Evolutionary conservation across 2,113 vertebrate species (phyloP).

Genomic region (Tinamus guttatus): DNA sequence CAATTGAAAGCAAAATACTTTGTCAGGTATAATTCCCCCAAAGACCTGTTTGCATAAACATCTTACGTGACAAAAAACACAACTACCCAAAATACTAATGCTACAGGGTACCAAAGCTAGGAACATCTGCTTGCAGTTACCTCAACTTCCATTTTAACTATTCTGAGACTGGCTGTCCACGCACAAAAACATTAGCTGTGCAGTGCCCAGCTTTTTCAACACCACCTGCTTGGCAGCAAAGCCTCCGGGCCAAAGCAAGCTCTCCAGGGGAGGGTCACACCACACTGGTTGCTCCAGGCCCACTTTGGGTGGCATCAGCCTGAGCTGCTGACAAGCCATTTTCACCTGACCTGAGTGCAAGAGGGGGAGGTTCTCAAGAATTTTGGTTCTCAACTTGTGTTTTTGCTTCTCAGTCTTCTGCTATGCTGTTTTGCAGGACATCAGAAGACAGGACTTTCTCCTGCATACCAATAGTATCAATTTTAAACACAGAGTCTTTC

Average conservation of each 20-base stretch:
- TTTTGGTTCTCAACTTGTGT: background rate
- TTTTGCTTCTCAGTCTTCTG: background rate
- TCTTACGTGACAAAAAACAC: background rate
- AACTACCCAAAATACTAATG: accelerated
- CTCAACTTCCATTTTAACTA: background rate
- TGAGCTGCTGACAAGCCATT: background rate
- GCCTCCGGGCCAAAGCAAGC: background rate
- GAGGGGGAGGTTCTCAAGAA: background rate
- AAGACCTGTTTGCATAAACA: background rate
- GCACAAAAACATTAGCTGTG: background rate
- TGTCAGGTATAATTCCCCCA: background rate
- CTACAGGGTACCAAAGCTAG: background rate
- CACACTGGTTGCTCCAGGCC: background rate
- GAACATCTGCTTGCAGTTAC: background rate
- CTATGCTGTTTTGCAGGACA: background rate
- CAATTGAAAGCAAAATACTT: constrained; percentile 17
- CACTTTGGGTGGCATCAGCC: background rate
- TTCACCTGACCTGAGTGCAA: background rate
- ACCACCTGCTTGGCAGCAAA: background rate
- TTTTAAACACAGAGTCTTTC: background rate
- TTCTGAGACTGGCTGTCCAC: background rate
- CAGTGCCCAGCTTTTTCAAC: background rate
- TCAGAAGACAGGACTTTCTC: accelerated
- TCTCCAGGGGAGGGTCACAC: background rate
- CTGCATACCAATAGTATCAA: too few relatives aligned